Evolutionary conservation across 1,140 invertebrate genomes (phyloP), one percentile per base, ranked within the genome.

Genomic region (Trachymyrmex septentrionalis): DNA sequence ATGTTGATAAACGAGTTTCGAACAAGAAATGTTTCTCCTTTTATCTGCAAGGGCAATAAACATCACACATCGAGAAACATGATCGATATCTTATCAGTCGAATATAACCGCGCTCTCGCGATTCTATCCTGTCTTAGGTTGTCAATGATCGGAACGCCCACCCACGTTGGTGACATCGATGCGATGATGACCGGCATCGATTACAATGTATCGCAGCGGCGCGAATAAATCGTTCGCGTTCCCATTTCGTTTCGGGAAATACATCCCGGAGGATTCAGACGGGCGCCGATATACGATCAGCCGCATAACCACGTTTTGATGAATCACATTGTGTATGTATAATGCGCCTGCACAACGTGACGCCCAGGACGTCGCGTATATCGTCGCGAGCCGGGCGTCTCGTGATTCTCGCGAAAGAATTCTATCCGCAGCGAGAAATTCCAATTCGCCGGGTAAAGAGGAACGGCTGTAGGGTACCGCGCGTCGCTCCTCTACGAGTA

Each of bases 371-470:
- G 88, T 92, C 84, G 77, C 72, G 76, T 81, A 73, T 80, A 86
- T 78, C 75, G 84, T 16, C 85, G 59, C 71, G 53, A n/a, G 67
- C 69, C 55, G 44, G 71, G 88, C 86, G 87, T 87, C 87, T 87
- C 87, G 85, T 89, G 91, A 92, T 90, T 90, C 87, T 90, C 85
- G 87, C 84, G 61, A 88, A 86, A 88, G 88, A 91, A 91, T 92
- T 92, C 86, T 90, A 92, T 92, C 90, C 88, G 90, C 88, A 63
- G 87, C 75, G 87, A 91, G 86, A 92, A 91, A 91, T 91, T 92
- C 91, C 91, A 92, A 92, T 92, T 92, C 87, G 85, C 73, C 85
- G 77, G 85, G 86, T 87, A 91, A 91, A 90, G 88, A 91, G 86
- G 87, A 90, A 80, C 76, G 88, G 55, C 85, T 88, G 85, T 87